These are phyloP conservation scores for Trisateles emortualis DNA, from an alignment of 2,888 invertebrate species.

Conservation along the genomic window DNA sequence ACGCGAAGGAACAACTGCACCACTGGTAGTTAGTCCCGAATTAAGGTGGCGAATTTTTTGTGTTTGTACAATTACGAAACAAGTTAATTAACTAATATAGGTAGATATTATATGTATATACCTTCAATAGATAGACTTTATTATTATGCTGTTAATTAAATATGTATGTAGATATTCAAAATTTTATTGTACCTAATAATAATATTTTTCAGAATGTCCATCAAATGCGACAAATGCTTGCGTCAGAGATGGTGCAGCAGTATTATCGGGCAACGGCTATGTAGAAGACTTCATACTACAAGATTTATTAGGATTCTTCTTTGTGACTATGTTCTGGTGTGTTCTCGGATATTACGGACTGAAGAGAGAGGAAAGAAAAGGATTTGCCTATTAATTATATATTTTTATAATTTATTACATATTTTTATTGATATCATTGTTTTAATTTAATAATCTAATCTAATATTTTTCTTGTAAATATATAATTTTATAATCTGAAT, in stretches of 20 bases:
- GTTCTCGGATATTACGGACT: constrained; percentile 71
- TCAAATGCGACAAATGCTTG: constrained; percentile 65
- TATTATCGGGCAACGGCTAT: constrained; percentile 72
- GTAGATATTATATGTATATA: no score
- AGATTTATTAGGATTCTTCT: constrained; percentile 66
- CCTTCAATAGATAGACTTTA: no score
- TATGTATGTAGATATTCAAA: background rate
- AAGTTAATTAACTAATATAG: no score
- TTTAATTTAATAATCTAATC: background rate
- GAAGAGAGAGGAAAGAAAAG: constrained; percentile 75
- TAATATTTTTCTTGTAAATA: background rate
- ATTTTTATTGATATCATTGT: background rate
- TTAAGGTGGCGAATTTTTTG: no score
- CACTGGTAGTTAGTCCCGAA: no score
- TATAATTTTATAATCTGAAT: no score
- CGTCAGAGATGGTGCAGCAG: constrained; percentile 66
- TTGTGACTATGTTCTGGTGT: constrained; percentile 68
- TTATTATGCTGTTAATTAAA: no score
- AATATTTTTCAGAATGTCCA: constrained; percentile 68
- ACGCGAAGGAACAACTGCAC: no score
- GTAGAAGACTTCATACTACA: constrained; percentile 63
- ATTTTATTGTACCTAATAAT: no score
- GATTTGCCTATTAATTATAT: constrained; percentile 69
- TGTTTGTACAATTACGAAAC: no score
- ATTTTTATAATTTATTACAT: background rate